These are phyloP conservation scores for Dryas iulia DNA, from an alignment of 1,140 invertebrate species.

Conservation along the genomic window DNA sequence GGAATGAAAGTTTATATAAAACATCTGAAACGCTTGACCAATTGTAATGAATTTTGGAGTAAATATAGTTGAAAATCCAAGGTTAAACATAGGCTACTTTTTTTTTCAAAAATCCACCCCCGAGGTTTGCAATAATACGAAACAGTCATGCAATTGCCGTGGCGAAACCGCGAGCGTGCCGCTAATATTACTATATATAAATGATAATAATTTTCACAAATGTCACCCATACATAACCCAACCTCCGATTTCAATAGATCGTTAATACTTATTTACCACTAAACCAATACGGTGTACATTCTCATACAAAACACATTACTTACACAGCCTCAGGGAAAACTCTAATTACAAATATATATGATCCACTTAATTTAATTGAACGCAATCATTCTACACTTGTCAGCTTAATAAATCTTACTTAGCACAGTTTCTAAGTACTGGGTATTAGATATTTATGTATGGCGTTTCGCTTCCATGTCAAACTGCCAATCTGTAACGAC, in stretches of 20 bases:
- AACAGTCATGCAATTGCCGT: no score
- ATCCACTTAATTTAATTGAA: constrained; percentile 1
- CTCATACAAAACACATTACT: not conserved
- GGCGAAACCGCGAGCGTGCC: no score
- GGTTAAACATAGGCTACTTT: no score
- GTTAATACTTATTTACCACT: not conserved
- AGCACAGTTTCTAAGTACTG: not conserved
- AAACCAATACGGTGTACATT: not conserved
- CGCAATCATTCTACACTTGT: constrained; percentile 3
- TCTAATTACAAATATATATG: constrained; percentile 3
- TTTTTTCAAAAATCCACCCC: no score
- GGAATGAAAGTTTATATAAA: no score
- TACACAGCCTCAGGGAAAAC: not conserved
- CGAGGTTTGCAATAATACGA: no score
- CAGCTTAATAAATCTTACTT: constrained; percentile 3
- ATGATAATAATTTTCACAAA: not conserved
- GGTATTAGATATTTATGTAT: not conserved
- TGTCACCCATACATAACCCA: not conserved
- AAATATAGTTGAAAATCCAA: no score
- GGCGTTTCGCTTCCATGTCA: not conserved
- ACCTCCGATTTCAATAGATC: not conserved
- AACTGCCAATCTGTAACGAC: not conserved
- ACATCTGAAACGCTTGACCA: no score
- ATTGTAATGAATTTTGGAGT: no score
- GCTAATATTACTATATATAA: not conserved